These are phyloP conservation scores for Acholoe squamosa DNA, from an alignment of 2,888 invertebrate species.

Conservation along the genomic window DNA sequence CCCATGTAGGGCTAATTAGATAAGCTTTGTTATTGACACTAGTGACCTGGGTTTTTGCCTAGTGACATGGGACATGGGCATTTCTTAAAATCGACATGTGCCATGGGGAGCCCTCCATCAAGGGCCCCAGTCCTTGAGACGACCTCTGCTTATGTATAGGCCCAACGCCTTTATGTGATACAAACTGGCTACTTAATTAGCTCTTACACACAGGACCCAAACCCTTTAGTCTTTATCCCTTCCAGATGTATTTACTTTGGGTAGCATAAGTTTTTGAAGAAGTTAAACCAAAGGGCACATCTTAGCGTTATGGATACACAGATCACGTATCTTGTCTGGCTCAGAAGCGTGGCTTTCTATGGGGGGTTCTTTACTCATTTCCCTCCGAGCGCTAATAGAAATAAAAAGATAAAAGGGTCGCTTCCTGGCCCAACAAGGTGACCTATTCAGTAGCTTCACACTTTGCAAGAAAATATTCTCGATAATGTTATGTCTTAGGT, in stretches of 20 bases:
- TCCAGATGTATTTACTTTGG: slow-evolving; percentile 14
- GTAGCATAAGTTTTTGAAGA: not conserved
- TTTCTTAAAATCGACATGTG: too few species aligned
- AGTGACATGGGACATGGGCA: too few species aligned
- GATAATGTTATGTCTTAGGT: too few species aligned
- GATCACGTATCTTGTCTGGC: slow-evolving; percentile 26
- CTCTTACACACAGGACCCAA: too few species aligned
- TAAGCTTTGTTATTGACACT: too few species aligned
- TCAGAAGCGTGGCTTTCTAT: slow-evolving; percentile 3
- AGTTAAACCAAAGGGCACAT: not conserved
- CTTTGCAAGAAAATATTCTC: not conserved
- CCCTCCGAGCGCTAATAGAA: not conserved
- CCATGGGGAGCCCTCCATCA: too few species aligned
- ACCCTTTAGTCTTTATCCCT: not conserved
- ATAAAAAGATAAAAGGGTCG: slow-evolving; percentile 4
- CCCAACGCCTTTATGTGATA: not conserved
- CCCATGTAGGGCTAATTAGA: too few species aligned
- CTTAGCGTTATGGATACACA: slow-evolving; percentile 1
- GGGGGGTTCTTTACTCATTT: not conserved
- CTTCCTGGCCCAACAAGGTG: not conserved
- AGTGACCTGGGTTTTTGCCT: too few species aligned
- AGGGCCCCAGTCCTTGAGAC: not conserved
- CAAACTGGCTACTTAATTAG: too few species aligned
- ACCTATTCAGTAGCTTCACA: not conserved
- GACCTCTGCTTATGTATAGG: not conserved